Base-by-base conservation (phyloP, 2,797 vertebrate species). In the Acanthurus leucopareius region DNA sequence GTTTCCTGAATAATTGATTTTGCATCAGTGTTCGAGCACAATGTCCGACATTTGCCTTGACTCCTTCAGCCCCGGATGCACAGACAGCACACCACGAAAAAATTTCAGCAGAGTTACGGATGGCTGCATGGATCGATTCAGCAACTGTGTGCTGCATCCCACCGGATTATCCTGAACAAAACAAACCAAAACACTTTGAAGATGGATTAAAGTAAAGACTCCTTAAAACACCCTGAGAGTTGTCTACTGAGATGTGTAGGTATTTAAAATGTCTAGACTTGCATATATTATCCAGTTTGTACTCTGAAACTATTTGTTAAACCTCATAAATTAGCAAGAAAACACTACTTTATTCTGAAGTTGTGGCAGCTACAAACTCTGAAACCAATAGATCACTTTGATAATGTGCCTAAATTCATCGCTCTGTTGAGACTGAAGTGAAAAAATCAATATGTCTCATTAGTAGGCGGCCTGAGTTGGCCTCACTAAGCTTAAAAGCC, bases 111-210 rank as follows among this genome's bases (percentile, higher is more conserved):
- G n/a, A 9, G 57, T 54, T 38, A 28, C 22, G 5, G 47, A 58
- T 47, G 22, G 20, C 22, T 49, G 20, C 19, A 7, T 19, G 51
- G n/a, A 75, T 71, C n/a, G 22, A 77, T 85, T 14, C 6, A 15
- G 7, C 51, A 11, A 0, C 28, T 66, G 59, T 59, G 10, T 20
- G 8, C 22, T 4, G 19, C 32, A 17, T 69, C 68, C 56, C 60
- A 19, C 5, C 0, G 16, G 48, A 49, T 16, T 62, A 35, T 54
- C 49, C 47, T 38, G 19, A 59, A 59, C 38, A 51, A 68, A 70
- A 69, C 53, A 71, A 66, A 64, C 54, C 47, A 44, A 52, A 54
- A 6, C 16, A 47, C 69, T 84, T 77, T 74, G 67, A 77, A 75
- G 44, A 79, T 0, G 1, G 16, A 83, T 81, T 68, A 67, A 74